These are phyloP conservation scores for Montipora capricornis DNA, from an alignment of 64 coral and sea anemone species.

Conservation along the genomic window DNA sequence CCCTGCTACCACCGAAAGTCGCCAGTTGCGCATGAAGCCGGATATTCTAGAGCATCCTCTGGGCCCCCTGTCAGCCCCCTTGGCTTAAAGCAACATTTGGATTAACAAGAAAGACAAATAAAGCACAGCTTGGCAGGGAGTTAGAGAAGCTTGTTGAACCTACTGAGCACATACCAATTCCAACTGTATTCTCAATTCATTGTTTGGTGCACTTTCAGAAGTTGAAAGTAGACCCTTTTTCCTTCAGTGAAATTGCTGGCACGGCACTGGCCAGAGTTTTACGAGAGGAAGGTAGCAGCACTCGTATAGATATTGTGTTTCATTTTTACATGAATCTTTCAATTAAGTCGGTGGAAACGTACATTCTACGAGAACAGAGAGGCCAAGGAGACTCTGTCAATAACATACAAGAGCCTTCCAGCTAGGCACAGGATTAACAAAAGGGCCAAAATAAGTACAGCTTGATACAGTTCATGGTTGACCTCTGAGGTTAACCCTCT, in stretches of 20 bases:
- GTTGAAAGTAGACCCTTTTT: slow-evolving; percentile 48
- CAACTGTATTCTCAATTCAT: slow-evolving; percentile 43
- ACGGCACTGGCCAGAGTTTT: neutral
- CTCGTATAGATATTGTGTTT: neutral
- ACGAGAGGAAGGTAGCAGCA: neutral
- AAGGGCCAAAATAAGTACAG: slow-evolving; percentile 27
- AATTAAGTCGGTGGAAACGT: neutral
- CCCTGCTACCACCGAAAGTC: neutral
- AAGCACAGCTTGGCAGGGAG: slow-evolving; percentile 33
- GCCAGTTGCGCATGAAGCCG: neutral
- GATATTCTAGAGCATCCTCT: neutral
- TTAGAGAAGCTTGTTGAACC: slow-evolving; percentile 34
- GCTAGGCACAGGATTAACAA: neutral
- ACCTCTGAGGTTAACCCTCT: slow-evolving; percentile 26
- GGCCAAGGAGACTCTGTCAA: neutral
- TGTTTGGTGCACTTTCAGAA: slow-evolving; percentile 61
- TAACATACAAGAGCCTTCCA: neutral
- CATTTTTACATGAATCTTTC: neutral
- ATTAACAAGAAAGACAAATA: neutral
- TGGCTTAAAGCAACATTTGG: neutral
- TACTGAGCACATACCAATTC: slow-evolving; percentile 27
- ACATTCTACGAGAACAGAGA: neutral
- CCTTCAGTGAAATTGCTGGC: slow-evolving; percentile 18
- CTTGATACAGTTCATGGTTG: slow-evolving; percentile 16
- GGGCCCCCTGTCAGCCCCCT: slow-evolving; percentile 1